These are phyloP conservation scores for Physella acuta DNA, from an alignment of 1,140 invertebrate genomes.

Conservation along the genomic window DNA sequence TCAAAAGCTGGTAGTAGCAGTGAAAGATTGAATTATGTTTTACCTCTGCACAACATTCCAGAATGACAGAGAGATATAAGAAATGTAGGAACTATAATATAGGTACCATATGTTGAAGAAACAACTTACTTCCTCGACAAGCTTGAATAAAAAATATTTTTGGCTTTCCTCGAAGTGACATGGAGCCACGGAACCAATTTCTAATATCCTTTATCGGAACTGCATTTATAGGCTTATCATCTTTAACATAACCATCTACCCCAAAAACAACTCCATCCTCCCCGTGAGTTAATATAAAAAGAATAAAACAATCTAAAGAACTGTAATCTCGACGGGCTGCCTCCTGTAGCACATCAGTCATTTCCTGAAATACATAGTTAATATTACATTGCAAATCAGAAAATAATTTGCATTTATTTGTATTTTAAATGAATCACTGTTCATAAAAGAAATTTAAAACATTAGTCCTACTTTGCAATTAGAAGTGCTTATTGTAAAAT, in stretches of 20 bases:
- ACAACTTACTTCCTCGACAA: conserved; percentile 52
- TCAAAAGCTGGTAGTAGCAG: too few species aligned
- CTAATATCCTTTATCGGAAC: conserved; percentile 46
- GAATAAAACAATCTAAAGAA: conserved; percentile 42
- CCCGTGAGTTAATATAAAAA: conserved; percentile 52
- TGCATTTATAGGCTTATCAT: conserved; percentile 26
- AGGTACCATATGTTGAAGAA: too few species aligned
- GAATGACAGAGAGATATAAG: too few species aligned
- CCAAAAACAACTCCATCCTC: conserved; percentile 43
- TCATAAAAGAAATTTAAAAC: too few species aligned
- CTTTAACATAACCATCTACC: conserved; percentile 32
- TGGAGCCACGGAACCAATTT: conserved; percentile 37
- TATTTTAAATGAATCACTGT: too few species aligned
- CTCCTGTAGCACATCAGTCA: not conserved
- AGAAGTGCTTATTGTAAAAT: too few species aligned
- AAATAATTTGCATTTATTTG: too few species aligned
- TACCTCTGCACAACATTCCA: too few species aligned
- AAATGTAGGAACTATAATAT: too few species aligned
- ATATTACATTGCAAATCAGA: too few species aligned
- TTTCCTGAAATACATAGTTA: conserved; percentile 6
- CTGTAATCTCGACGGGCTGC: not conserved
- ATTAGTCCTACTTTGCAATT: too few species aligned
- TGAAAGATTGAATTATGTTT: too few species aligned
- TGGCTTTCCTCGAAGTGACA: conserved; percentile 48
- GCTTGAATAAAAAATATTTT: conserved; percentile 60